Percentiles rank a stretch among this genome's conserved stretches.
Evolutionary conservation across 2,888 invertebrate species (phyloP).

Genomic region (Pteria penguin): DNA sequence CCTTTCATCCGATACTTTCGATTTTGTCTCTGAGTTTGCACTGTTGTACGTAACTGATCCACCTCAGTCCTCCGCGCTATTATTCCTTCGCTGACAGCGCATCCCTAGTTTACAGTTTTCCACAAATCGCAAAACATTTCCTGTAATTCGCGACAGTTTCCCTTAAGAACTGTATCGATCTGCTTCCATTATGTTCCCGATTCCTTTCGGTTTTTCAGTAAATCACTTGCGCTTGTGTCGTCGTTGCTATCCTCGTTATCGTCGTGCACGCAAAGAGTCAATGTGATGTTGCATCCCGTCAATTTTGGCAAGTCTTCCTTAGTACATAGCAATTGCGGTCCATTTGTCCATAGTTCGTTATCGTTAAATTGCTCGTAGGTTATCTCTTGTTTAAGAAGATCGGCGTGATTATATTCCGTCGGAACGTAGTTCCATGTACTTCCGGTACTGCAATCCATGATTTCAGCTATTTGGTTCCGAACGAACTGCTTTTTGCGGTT

Average conservation of each 20-base stretch:
- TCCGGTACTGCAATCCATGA: background rate
- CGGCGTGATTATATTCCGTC: slow-evolving; percentile 35
- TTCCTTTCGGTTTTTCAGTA: too few relatives aligned
- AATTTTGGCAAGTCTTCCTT: background rate
- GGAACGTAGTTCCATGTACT: slow-evolving; percentile 12
- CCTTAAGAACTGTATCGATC: too few relatives aligned
- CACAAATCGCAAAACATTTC: background rate
- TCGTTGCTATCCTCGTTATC: too few relatives aligned
- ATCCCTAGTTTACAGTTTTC: background rate
- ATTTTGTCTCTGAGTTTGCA: background rate
- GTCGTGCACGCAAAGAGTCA: too few relatives aligned
- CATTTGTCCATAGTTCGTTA: slow-evolving; percentile 15
- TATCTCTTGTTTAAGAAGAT: slow-evolving; percentile 35
- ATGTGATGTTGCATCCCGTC: background rate
- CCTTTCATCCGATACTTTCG: too few relatives aligned
- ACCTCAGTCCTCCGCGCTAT: too few relatives aligned
- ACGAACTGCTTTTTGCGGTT: slow-evolving; percentile 29
- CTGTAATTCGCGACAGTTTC: background rate
- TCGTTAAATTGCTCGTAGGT: slow-evolving; percentile 3
- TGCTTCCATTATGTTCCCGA: too few relatives aligned
- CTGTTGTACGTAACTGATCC: background rate
- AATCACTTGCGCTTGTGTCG: too few relatives aligned
- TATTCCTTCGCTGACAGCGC: too few relatives aligned
- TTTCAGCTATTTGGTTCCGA: slow-evolving; percentile 26
- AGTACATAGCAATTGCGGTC: background rate